Conservation (phyloP, 1,140 invertebrate species). For the Drosophila willistoni region DNA sequence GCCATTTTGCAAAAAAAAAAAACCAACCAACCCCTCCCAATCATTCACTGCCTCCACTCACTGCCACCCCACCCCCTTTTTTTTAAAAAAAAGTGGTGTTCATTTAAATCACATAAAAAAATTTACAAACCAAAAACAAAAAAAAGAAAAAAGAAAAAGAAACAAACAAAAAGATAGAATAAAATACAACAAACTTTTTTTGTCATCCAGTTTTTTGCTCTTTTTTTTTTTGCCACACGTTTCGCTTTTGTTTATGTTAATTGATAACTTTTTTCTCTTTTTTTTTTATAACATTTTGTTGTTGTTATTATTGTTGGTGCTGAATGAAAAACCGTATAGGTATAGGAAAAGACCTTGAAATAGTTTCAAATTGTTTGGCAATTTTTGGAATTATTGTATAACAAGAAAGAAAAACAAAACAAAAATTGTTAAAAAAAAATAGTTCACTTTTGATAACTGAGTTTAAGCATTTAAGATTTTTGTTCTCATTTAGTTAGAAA, state of each 20-base stretch:
- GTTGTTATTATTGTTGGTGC: not conserved
- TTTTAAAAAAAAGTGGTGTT: constrained; percentile 47
- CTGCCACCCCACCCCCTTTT: not conserved
- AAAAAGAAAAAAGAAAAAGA: constrained; percentile 29
- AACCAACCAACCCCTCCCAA: not conserved
- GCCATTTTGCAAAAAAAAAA: constrained; percentile 48
- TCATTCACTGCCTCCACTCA: not conserved
- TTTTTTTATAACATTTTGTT: constrained; percentile 40
- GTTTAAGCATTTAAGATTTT: not conserved
- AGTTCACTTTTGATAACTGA: not conserved
- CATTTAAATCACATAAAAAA: constrained; percentile 73
- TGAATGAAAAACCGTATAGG: constrained; percentile 44
- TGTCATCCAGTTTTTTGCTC: constrained; percentile 22
- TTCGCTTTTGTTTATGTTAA: constrained; percentile 45
- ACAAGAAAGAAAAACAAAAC: not conserved
- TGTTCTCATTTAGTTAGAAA: not conserved
- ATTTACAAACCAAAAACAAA: constrained; percentile 35
- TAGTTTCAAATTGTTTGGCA: constrained; percentile 30
- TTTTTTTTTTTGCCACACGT: constrained; percentile 19
- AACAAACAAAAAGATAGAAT: constrained; percentile 15
- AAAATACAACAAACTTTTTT: constrained; percentile 38
- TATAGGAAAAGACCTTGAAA: constrained; percentile 47
- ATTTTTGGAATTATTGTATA: constrained; percentile 22
- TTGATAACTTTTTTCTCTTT: constrained; percentile 40
- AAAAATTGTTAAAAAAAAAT: too few species aligned